Evolutionary conservation across 2,113 vertebrate genomes (phyloP), one percentile per base, ranked within the genome.

Genomic region (Miniopterus natalensis): DNA sequence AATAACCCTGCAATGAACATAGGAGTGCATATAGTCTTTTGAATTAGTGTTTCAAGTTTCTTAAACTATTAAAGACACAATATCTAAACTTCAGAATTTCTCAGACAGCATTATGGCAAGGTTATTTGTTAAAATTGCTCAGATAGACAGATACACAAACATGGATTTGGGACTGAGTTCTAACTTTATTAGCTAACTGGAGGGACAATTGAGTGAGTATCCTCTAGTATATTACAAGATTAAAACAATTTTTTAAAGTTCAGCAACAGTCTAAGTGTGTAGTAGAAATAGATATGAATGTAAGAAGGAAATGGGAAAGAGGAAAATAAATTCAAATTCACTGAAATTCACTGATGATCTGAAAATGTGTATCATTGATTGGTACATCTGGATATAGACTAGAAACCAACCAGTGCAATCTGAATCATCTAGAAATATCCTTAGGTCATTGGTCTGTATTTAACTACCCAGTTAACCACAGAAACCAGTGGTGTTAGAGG

Each of bases 161-260:
- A 81, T 59, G 59, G 53, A 31, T 81, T 93, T 92, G 36, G 68
- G n/a, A 91, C 23, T 6, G 2, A 92, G 12, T 61, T 93, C 40
- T 87, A 83, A 89, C 21, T 70, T 85, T 92, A 83, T 10, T 68
- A 94, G 61, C 10, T n/a, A 5, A 77, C 40, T 83, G 31, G 63
- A 91, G 29, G 27, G 10, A 45, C 21, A 89, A 84, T 6, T 57
- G 51, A 36, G 36, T 36, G 36, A 36, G 15, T 75, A 27, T 55
- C 81, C 10, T 9, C 93, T 94, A 96, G 59, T n/a, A 71, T 31
- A 78, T 81, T 45, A 66, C 3, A 70, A 57, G 2, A 6, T 40
- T 90, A 88, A 90, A 88, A 77, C 74, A 85, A 49, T 74, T 27
- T 95, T 57, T 78, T 68, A 65, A 85, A 83, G 49, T 36, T 94